Base-by-base conservation (phyloP, 1,140 invertebrate genomes). In the Ceratoteleas bidentatus region DNA sequence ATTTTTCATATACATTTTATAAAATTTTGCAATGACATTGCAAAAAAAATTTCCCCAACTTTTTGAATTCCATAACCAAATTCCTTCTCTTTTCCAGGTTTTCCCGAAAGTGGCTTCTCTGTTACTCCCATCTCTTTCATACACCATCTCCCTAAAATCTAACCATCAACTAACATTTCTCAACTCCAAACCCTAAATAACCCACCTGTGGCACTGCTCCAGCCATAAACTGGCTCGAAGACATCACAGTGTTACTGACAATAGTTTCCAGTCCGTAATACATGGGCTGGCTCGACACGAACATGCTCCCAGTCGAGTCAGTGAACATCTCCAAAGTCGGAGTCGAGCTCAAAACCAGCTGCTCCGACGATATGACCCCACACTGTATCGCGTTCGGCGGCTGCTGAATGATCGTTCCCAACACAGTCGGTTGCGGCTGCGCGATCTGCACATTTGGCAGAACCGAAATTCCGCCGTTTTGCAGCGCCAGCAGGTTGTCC, bases 211-310 rank as follows among this genome's bases (percentile, higher is more conserved):
- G 95, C 89, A 96, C 94, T 4, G 95, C 93, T 3, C 95, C 95
- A 8, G 95, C 94, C 32, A 96, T 93, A 87, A 96, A 96, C 82
- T 96, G 95, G 86, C 96, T 96, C 24, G 95, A 96, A 15, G 95
- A 95, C 95, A 96, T 96, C 0, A 96, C 95, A 10, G 96, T 96
- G 85, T 96, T 96, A 87, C 96, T 96, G 9, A 96, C 95, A 64
- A 96, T 96, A 0, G 96, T 96, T 89, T 96, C 96, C 74, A 96
- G 92, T 0, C 95, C 95, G 74, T 96, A 96, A 85, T 96, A 96
- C 86, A 96, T 94, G 2, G 95, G 95, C 75, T 96, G 95, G 16
- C 93, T 94, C 24, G 92, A 91, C 38, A 95, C 90, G 79, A 95
- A 94, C 92, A 95, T 94, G 62, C 93, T 94, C 0, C 94, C 93